Evolutionary conservation across 2,888 invertebrate species (phyloP).

Genomic region (Chrysotoxum bicinctum): DNA sequence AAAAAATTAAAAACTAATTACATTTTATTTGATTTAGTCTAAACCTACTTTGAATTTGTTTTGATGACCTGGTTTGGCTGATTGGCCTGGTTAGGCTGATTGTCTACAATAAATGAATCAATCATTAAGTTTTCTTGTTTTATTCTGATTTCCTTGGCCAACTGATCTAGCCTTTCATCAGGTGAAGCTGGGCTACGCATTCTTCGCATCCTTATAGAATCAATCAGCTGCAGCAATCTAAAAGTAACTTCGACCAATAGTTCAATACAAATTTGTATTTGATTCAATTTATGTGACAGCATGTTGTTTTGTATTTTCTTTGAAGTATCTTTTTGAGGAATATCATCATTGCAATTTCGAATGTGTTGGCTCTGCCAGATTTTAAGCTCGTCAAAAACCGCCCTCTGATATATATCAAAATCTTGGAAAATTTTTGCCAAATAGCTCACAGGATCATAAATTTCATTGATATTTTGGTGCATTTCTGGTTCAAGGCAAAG

Average conservation of each 20-base stretch:
- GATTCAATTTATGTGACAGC: background rate
- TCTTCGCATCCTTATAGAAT: background rate
- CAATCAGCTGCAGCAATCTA: background rate
- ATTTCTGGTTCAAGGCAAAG: background rate
- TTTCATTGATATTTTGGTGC: background rate
- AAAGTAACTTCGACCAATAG: slow-evolving; percentile 2
- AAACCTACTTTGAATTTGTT: slow-evolving; percentile 3
- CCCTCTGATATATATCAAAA: background rate
- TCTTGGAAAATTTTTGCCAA: background rate
- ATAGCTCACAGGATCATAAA: background rate
- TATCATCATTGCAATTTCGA: background rate
- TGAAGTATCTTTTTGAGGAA: background rate
- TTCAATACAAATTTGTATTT: slow-evolving; percentile 11
- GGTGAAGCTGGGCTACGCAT: background rate
- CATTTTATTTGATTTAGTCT: background rate
- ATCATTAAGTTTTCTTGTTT: background rate
- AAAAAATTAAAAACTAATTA: background rate
- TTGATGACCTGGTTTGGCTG: slow-evolving; percentile 25
- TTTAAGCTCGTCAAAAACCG: background rate
- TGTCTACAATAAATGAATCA: slow-evolving; percentile 12
- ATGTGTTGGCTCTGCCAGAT: slow-evolving; percentile 1
- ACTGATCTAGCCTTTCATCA: background rate
- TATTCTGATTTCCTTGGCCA: background rate
- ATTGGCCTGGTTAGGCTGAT: slow-evolving; percentile 18
- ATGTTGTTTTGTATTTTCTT: background rate